Conservation (phyloP, 1,140 invertebrate species). For the Conopomorpha cramerella region DNA sequence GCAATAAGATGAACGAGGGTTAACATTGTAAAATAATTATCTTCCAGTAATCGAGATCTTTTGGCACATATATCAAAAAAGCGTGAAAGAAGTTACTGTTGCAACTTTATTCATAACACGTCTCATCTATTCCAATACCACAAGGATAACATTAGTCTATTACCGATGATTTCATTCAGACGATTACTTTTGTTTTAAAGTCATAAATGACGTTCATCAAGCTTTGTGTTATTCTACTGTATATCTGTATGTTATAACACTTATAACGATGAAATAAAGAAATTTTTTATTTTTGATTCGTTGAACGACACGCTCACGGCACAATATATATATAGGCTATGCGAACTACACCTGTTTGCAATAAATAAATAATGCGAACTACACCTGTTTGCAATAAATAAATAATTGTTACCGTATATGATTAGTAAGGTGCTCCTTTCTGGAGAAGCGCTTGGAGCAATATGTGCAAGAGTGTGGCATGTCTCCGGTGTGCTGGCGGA, state of each 20-base stretch:
- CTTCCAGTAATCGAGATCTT: not conserved
- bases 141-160: too few relatives aligned
- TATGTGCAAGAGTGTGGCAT: slow-evolving; percentile 81
- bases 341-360: not conserved
- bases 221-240: not conserved
- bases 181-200: too few relatives aligned
- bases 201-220: too few relatives aligned
- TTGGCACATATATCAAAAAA: slow-evolving; percentile 21
- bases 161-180: too few relatives aligned
- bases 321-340: not conserved
- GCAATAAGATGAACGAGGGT: slow-evolving; percentile 7
- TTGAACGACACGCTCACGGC: not conserved
- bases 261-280: not conserved
- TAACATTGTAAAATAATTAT: slow-evolving; percentile 1
- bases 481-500: slow-evolving; percentile 74
- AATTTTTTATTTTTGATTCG: not conserved
- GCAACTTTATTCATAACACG: not conserved
- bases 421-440: slow-evolving; percentile 80
- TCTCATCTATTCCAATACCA: too few relatives aligned
- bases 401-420: slow-evolving; percentile 68
- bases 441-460: slow-evolving; percentile 83
- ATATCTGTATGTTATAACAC: not conserved
- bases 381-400: slow-evolving; percentile 1
- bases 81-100: slow-evolving; percentile 68
- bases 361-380: not conserved